These are phyloP conservation scores for Characodon lateralis DNA, from an alignment of 2,797 vertebrate genomes.

Conservation along the genomic window DNA sequence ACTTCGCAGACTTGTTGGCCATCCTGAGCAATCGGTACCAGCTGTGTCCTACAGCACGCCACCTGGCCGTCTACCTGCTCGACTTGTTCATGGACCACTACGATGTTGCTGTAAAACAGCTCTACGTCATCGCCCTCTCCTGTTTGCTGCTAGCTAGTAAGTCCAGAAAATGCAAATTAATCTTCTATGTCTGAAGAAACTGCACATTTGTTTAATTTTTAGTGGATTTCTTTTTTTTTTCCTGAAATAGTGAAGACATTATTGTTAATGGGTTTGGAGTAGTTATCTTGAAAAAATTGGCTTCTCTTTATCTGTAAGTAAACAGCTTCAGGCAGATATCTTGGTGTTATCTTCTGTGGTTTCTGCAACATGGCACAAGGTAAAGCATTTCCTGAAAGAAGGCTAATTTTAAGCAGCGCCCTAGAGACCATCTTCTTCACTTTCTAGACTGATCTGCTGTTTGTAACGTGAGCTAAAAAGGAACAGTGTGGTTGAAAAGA, in stretches of 20 bases:
- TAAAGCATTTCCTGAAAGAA: slow-evolving; percentile 49
- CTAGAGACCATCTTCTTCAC: slow-evolving; percentile 16
- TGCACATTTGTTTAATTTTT: slow-evolving; percentile 4
- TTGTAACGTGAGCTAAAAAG: not conserved
- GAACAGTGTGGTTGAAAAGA: not conserved
- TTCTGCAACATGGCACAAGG: slow-evolving; percentile 43
- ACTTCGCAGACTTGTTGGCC: slow-evolving; percentile 88
- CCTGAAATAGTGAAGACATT: not conserved
- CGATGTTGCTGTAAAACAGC: slow-evolving; percentile 86
- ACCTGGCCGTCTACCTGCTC: slow-evolving; percentile 90
- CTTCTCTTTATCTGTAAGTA: slow-evolving; percentile 7
- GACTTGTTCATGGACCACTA: slow-evolving; percentile 91
- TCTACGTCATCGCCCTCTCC: slow-evolving; percentile 85
- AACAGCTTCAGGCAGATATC: not conserved
- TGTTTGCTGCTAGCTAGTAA: slow-evolving; percentile 93
- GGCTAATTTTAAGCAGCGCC: slow-evolving; percentile 33
- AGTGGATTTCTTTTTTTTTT: not conserved
- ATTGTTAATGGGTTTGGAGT: not conserved
- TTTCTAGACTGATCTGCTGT: slow-evolving; percentile 11
- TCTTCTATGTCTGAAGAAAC: not conserved
- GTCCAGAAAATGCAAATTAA: slow-evolving; percentile 48
- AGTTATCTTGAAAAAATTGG: slow-evolving; percentile 3
- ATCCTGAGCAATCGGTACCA: slow-evolving; percentile 87
- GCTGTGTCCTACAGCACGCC: slow-evolving; percentile 87
- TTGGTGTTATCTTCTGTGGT: slow-evolving; percentile 27